Evolutionary conservation across 2,797 vertebrate species (phyloP), one percentile per base, ranked within the genome.

Genomic region (Epinephelus malabaricus): DNA sequence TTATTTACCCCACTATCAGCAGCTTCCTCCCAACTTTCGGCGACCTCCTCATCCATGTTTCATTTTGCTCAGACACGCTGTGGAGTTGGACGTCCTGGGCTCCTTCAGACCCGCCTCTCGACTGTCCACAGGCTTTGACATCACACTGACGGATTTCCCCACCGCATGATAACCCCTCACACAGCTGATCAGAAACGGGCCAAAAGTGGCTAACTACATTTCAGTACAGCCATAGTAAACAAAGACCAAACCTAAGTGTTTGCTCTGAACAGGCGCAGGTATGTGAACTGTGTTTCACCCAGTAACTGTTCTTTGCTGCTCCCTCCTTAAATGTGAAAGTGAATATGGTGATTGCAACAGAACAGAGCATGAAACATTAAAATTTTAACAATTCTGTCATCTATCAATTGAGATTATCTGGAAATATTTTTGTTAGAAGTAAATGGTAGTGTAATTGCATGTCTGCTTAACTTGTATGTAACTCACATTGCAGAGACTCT

Each of bases 31-130:
- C 97, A 97, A 95, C 96, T 98, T 95, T 98, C 97, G 66, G 96
- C 95, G 93, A 97, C 94, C 96, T 97, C 97, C 93, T 97, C 98
- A 94, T 98, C 97, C 97, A 98, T 98, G 95, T 96, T 97, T 94
- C 93, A 93, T 92, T 85, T 93, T 92, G 88, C 92, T 86, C 73
- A 82, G 62, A 89, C 92, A 87, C 87, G 90, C 91, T 80, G 86
- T 61, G 60, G 69, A 77, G 76, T 21, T 53, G 18, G 43, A 79
- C 67, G 83, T 62, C 54, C 75, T 38, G 83, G 63, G 84, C 86
- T 86, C 59, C 90, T 88, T 73, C 78, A 40, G 73, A 30, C 34
- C 91, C 90, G 78, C 88, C 90, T 82, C 85, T 66, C 79, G n/a
- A 12, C 59, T n/a, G 61, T 23, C 71, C 51, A 3, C 61, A 13